These are phyloP conservation scores for Cardiocondyla obscurior DNA, from an alignment of 1,140 invertebrate genomes.

Conservation along the genomic window DNA sequence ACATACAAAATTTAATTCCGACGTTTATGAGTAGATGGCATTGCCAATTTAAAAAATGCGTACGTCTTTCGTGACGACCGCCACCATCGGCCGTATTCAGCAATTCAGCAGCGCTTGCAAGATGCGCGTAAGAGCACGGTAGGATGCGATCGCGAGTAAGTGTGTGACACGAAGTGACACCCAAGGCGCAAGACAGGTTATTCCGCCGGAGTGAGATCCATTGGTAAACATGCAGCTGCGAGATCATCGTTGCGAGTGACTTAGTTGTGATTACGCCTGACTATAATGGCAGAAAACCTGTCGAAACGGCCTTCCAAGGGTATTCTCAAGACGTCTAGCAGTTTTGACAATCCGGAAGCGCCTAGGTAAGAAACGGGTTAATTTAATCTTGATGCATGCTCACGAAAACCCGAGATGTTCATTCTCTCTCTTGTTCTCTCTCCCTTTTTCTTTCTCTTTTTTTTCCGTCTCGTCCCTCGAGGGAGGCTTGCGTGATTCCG, in stretches of 20 bases:
- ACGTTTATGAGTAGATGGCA: too few species aligned
- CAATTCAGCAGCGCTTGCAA: too few species aligned
- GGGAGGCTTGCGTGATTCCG: neutral
- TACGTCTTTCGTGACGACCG: too few species aligned
- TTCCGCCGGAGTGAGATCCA: conserved; percentile 16
- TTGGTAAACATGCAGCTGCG: conserved; percentile 43
- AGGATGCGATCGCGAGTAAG: too few species aligned
- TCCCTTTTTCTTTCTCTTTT: neutral
- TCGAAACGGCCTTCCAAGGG: conserved; percentile 91
- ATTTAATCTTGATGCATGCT: conserved; percentile 28
- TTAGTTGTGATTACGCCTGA: neutral
- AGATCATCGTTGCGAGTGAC: conserved; percentile 14
- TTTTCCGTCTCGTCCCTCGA: neutral
- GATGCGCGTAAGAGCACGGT: too few species aligned
- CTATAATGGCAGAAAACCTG: conserved; percentile 81
- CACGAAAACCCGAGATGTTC: neutral
- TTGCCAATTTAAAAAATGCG: too few species aligned
- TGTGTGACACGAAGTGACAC: neutral
- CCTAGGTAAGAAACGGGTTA: conserved; percentile 76
- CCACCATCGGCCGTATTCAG: too few species aligned
- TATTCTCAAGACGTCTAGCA: conserved; percentile 95
- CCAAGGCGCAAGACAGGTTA: conserved; percentile 19
- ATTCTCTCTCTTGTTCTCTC: too few species aligned
- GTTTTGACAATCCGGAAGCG: conserved; percentile 91
- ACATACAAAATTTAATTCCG: too few species aligned